A percentile compares a stretch with the other conserved stretches of the same genome.
Evolutionary conservation across 1,140 invertebrate genomes (phyloP).

Genomic region (Drosophila lini): DNA sequence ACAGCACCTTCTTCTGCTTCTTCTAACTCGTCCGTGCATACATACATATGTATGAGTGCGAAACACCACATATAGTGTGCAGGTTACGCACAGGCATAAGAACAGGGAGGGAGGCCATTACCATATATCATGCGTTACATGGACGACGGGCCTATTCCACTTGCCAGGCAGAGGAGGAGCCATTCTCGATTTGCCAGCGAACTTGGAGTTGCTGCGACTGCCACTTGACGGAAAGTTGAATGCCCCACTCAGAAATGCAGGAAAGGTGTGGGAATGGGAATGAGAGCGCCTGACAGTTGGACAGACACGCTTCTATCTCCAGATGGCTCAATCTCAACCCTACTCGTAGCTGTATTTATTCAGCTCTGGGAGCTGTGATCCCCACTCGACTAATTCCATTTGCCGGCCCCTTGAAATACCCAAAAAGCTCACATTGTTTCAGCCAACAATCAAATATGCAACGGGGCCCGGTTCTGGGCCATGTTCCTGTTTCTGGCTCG

Average conservation of each 20-base stretch:
- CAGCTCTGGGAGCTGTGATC: constrained; percentile 6
- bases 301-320: constrained; percentile 35
- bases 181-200: constrained; percentile 39
- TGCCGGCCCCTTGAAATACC: constrained; percentile 51
- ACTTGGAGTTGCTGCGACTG: constrained; percentile 29
- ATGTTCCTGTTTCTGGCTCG: constrained; percentile 4
- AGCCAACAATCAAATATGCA: constrained; percentile 74
- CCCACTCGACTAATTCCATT: constrained; percentile 70
- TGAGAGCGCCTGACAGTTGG: constrained; percentile 18
- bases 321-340: constrained; percentile 34
- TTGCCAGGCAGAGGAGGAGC: constrained; percentile 49
- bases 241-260: constrained; percentile 64
- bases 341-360: constrained; percentile 8
- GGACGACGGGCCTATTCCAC: constrained; percentile 57
- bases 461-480: constrained; percentile 18
- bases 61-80: constrained; percentile 18
- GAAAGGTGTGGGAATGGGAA: neutral
- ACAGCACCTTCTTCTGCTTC: constrained; percentile 34
- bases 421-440: constrained; percentile 65
- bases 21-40: constrained; percentile 1
- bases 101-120: constrained; percentile 46
- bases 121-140: constrained; percentile 78
- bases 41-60: constrained; percentile 58
- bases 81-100: constrained; percentile 28
- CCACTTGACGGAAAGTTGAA: constrained; percentile 56